Evolutionary conservation across 2,888 invertebrate species (phyloP), one percentile per base, ranked within the genome.

Genomic region (Agrilus mali): DNA sequence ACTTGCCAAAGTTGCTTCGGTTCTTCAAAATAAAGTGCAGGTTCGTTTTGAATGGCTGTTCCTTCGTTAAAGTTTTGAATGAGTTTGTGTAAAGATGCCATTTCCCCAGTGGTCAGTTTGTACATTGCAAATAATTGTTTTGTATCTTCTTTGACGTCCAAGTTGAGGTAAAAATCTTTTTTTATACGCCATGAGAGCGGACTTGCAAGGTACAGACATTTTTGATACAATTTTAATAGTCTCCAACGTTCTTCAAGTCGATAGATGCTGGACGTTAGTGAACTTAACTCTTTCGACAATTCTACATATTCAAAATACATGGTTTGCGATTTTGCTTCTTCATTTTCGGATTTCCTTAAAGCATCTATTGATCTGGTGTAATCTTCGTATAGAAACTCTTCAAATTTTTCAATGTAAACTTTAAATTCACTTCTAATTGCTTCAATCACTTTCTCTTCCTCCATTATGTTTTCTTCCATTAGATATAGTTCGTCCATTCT

Each of bases 201-300:
- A 33, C 80, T 77, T n/a, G 81, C 62, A 54, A 75, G 71, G 59
- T 75, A 78, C n/a, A 82, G 64, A 64, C 82, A 81, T 53, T 75
- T 71, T 41, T 80, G 80, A 59, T 80, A 81, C 61, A 76, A 74
- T 58, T 77, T 78, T 44, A 74, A 74, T 37, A 72, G 64, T 39
- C 73, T 60, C 70, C 78, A 82, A 49, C 70, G 70, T 54, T 78
- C 80, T 53, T 80, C 78, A 43, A 78, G 66, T 17, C 72, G 70
- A 46, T 78, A 72, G 16, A 82, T 65, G 6, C 58, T 53, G 0
- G 65, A 65, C 41, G 68, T 65, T 20, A 71, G 47, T 4, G 61
- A 58, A 5, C 58, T 59, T 40, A 58, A 63, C 39, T 62, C 60
- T 48, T 61, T 63, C 0, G 72, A 70, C 16, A 74, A 56, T 49